phyloP scores from a whole-genome alignment of 1,140 invertebrate species.

The Neodiprion lecontei region DNA sequence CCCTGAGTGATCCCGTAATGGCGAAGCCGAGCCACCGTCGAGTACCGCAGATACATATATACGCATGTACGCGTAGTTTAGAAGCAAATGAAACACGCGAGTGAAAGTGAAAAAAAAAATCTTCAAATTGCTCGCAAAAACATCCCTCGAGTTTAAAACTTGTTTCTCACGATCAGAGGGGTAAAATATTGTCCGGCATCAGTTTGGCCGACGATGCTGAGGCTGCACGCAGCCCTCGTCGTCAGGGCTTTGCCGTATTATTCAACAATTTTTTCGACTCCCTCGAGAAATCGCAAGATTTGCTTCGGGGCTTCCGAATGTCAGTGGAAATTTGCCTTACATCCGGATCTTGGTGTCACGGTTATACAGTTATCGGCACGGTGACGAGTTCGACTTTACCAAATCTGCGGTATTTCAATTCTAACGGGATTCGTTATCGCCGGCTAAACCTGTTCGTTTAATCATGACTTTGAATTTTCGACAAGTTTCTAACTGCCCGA shows the following conservation, averaged over 20 bases:
- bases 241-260: not conserved
- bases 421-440: no score
- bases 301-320: not conserved
- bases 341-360: not conserved
- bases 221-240: not conserved
- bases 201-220: not conserved
- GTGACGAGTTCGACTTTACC: conserved; percentile 3
- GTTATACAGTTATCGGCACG: not conserved
- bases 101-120: not conserved
- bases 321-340: not conserved
- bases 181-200: conserved; percentile 1
- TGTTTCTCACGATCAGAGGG: not conserved
- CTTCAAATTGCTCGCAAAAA: not conserved
- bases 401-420: not conserved
- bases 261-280: conserved; percentile 1
- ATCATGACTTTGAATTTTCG: no score
- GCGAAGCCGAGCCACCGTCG: not conserved
- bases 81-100: not conserved
- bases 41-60: not conserved
- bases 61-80: no score
- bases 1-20: not conserved
- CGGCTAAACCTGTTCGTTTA: no score
- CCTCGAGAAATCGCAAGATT: conserved; percentile 5
- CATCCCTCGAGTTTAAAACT: not conserved
- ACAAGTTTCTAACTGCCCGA: no score